Evolutionary conservation across 1,140 invertebrate species (phyloP).

Genomic region (Megalopta genalis): DNA sequence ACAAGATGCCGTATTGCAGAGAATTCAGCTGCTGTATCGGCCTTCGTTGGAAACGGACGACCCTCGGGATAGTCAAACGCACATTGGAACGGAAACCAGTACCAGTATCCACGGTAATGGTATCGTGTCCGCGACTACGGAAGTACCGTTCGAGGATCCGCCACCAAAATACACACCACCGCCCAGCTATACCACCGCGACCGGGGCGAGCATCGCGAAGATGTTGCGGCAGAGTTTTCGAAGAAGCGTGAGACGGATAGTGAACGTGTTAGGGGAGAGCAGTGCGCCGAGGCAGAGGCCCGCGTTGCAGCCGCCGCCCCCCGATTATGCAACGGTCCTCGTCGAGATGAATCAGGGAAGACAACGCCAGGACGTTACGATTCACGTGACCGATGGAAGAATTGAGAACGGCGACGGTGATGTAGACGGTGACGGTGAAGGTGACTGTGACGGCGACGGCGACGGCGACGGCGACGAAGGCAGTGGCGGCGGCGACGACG

Average conservation of each 20-base stretch:
- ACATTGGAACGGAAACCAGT: conserved; percentile 62
- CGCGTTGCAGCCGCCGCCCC: conserved; percentile 81
- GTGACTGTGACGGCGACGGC: no score
- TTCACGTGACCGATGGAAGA: conserved; percentile 62
- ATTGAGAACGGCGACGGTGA: conserved; percentile 50
- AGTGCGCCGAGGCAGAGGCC: conserved; percentile 64
- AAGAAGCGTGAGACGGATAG: conserved; percentile 87
- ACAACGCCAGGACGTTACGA: conserved; percentile 55
- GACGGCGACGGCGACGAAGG: no score
- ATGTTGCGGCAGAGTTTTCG: conserved; percentile 89
- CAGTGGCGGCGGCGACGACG: no score
- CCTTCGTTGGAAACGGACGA: conserved; percentile 82
- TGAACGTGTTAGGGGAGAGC: conserved; percentile 79
- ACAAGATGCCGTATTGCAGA: conserved; percentile 75
- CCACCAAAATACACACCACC: conserved; percentile 96
- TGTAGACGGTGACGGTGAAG: no score
- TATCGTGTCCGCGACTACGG: conserved; percentile 70
- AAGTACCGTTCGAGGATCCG: conserved; percentile 85
- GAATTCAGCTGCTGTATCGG: conserved; percentile 87
- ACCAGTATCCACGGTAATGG: conserved; percentile 72
- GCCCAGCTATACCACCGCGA: conserved; percentile 94
- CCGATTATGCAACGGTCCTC: conserved; percentile 84
- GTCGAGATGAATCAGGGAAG: conserved; percentile 81
- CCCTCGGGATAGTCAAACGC: conserved; percentile 63
- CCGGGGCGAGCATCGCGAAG: conserved; percentile 90